These are phyloP conservation scores for Ophiodon elongatus DNA, from an alignment of 2,113 vertebrate species.

Conservation along the genomic window DNA sequence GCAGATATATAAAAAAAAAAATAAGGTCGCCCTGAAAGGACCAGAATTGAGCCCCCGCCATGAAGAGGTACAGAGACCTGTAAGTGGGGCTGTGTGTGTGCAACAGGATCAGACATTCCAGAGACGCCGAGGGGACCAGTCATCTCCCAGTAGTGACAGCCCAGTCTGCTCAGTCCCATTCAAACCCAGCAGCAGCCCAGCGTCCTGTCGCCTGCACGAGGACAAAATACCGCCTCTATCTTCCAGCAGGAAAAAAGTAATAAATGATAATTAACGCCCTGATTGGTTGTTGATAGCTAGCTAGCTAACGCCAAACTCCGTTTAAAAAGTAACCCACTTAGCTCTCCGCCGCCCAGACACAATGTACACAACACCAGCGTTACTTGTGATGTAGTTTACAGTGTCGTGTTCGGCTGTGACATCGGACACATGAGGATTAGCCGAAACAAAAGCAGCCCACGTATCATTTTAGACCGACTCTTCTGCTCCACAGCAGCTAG, in stretches of 20 bases:
- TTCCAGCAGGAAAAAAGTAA: not conserved
- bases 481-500: not conserved
- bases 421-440: not conserved
- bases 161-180: conserved; percentile 55
- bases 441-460: accelerated
- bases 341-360: not conserved
- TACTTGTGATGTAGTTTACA: not conserved
- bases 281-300: not conserved
- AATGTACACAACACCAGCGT: accelerated
- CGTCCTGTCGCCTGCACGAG: conserved; percentile 26
- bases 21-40: not conserved
- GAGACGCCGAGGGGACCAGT: conserved; percentile 69
- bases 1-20: not conserved
- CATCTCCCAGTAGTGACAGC: conserved; percentile 75
- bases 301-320: conserved; percentile 25
- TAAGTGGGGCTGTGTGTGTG: conserved; percentile 6
- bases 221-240: not conserved
- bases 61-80: conserved; percentile 80
- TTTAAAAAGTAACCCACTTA: conserved; percentile 3
- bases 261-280: not conserved
- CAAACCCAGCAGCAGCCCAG: conserved; percentile 43
- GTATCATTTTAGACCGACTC: not conserved
- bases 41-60: conserved; percentile 8
- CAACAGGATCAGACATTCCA: conserved; percentile 73
- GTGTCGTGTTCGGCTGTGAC: accelerated